Percentiles rank a stretch among this genome's conserved stretches.
Conservation (phyloP, 2,797 vertebrate genomes). For the Pelodytes ibericus region DNA sequence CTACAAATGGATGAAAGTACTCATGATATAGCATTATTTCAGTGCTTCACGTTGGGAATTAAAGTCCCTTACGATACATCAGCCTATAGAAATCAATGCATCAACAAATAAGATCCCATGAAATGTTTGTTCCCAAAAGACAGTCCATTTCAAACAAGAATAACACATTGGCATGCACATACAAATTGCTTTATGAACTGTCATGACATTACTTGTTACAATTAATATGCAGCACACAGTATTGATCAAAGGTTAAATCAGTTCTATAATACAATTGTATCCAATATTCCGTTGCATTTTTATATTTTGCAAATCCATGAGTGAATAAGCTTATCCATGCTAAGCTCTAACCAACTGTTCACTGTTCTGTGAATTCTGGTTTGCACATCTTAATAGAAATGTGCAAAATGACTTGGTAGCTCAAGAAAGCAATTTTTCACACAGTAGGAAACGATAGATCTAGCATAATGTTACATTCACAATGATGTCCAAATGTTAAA, state of each 20-base stretch:
- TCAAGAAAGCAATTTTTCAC: conserved; percentile 47
- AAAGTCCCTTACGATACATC: too few species aligned
- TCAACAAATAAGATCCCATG: too few species aligned
- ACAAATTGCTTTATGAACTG: too few species aligned
- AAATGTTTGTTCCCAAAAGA: too few species aligned
- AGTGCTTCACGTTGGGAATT: too few species aligned
- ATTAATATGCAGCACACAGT: not conserved
- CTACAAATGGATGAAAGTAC: too few species aligned
- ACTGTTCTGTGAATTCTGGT: conserved; percentile 33
- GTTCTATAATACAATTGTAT: conserved; percentile 13
- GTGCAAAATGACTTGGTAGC: conserved; percentile 34
- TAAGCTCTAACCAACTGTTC: conserved; percentile 43
- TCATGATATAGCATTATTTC: too few species aligned
- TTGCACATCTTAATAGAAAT: conserved; percentile 48
- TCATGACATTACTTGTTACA: too few species aligned
- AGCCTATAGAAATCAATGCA: too few species aligned
- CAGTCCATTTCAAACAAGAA: too few species aligned
- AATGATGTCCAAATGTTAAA: conserved; percentile 7
- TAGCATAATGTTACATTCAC: conserved; percentile 15
- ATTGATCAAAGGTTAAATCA: conserved; percentile 37
- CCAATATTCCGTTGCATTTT: conserved; percentile 28
- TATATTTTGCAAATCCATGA: conserved; percentile 38
- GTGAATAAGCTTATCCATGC: conserved; percentile 39
- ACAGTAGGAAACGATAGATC: conserved; percentile 39
- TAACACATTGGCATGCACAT: too few species aligned